Conservation (phyloP, 2,888 invertebrate species). For the Sesamia inferens region DNA sequence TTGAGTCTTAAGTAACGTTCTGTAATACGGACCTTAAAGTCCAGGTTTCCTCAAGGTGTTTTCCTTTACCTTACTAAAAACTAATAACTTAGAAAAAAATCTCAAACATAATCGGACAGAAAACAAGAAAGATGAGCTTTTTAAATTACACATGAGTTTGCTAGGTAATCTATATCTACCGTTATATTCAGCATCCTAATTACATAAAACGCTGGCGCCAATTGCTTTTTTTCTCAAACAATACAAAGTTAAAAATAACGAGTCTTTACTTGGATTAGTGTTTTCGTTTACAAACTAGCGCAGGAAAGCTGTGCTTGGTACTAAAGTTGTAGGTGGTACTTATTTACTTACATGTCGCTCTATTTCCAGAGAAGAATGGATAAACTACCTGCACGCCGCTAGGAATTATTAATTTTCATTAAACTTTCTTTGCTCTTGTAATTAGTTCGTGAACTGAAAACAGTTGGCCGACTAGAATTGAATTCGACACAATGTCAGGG, state of each 20-base stretch:
- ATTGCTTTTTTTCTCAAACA: no score
- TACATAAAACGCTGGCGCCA: no score
- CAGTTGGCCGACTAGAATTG: conserved; percentile 21
- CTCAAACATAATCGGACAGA: background rate
- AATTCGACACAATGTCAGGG: conserved; percentile 65
- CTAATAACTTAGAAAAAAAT: no score
- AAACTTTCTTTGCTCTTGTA: conserved; percentile 9
- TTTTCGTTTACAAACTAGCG: background rate
- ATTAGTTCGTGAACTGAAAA: conserved; percentile 17
- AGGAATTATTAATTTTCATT: conserved; percentile 1
- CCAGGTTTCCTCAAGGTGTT: no score
- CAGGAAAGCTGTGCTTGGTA: background rate
- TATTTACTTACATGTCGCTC: no score
- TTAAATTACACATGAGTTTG: background rate
- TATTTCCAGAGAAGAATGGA: background rate
- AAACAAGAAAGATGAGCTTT: background rate
- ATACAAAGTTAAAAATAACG: no score
- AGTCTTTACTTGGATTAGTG: background rate
- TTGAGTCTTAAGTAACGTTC: no score
- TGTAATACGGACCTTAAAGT: no score
- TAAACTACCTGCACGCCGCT: background rate
- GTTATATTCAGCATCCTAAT: background rate
- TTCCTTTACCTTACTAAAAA: no score
- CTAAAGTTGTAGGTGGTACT: no score
- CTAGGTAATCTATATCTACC: background rate